A percentile compares a stretch with the other conserved stretches of the same genome.
phyloP scores from a whole-genome alignment of 1,140 invertebrate genomes.

The Bombyx mandarina region DNA sequence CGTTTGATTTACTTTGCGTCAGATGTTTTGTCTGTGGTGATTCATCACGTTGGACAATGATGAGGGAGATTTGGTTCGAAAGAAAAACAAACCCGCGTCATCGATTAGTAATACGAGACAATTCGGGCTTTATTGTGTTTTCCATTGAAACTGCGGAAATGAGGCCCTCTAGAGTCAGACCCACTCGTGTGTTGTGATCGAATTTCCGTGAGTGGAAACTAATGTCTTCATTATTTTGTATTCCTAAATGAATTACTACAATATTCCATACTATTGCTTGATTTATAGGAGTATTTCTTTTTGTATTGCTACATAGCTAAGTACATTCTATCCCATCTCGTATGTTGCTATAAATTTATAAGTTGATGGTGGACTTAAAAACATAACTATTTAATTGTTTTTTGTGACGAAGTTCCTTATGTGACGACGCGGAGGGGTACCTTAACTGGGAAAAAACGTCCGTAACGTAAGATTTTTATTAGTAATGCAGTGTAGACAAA shows the following conservation, averaged over 20 bases:
- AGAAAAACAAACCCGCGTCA: conserved; percentile 43
- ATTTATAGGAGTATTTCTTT: background rate
- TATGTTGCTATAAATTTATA: no score
- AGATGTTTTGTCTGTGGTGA: conserved; percentile 53
- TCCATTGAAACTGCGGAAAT: conserved; percentile 10
- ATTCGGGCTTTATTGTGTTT: conserved; percentile 15
- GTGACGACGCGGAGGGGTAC: no score
- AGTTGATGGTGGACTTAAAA: no score
- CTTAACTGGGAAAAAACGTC: no score
- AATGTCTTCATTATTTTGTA: conserved; percentile 4
- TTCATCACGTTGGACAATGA: conserved; percentile 54
- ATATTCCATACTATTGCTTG: no score
- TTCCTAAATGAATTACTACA: background rate
- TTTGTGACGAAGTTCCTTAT: no score
- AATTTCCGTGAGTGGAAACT: conserved; percentile 11
- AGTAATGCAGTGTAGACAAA: no score
- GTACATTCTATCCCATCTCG: no score
- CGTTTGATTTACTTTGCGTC: conserved; percentile 50
- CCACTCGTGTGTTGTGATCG: conserved; percentile 7
- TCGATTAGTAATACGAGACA: conserved; percentile 57
- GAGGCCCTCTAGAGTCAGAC: conserved; percentile 11
- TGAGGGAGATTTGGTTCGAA: conserved; percentile 40
- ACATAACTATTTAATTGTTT: no score
- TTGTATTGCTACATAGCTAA: no score
- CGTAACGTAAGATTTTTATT: no score